Conservation (phyloP, 2,888 invertebrate species). For the Melieria crassipennis region DNA sequence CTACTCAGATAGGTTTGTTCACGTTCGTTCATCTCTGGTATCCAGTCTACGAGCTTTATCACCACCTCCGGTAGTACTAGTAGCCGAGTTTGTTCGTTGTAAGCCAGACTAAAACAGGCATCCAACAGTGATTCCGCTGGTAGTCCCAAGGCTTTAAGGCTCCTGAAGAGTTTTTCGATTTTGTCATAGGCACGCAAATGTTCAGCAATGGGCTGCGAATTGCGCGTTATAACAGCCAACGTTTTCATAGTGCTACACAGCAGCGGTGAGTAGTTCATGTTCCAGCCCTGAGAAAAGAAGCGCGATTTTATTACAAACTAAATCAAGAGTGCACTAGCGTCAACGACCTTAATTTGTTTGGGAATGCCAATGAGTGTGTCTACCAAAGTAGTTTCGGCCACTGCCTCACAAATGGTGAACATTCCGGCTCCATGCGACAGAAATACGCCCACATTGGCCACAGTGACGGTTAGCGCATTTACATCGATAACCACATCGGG, state of each 20-base stretch:
- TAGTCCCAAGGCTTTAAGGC: conserved; percentile 64
- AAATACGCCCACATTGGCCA: conserved; percentile 61
- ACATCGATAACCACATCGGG: conserved; percentile 58
- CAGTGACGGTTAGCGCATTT: conserved; percentile 59
- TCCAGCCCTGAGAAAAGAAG: conserved; percentile 53
- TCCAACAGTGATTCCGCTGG: conserved; percentile 66
- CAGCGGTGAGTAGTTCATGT: conserved; percentile 55
- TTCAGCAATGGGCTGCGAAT: conserved; percentile 50
- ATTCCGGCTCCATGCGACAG: conserved; percentile 50
- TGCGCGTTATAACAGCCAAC: conserved; percentile 55
- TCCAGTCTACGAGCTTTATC: conserved; percentile 67
- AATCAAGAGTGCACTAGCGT: neutral
- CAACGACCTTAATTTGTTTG: conserved; percentile 56
- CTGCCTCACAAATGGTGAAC: conserved; percentile 58
- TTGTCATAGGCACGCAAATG: conserved; percentile 53
- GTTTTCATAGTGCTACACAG: conserved; percentile 58
- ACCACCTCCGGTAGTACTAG: conserved; percentile 67
- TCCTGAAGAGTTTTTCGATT: conserved; percentile 57
- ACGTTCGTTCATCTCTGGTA: conserved; percentile 65
- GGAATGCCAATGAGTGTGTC: conserved; percentile 63
- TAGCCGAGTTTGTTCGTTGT: conserved; percentile 53
- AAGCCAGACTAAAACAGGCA: conserved; percentile 67
- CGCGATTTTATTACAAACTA: neutral
- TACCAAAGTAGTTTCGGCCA: conserved; percentile 64
- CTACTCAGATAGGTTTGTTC: conserved; percentile 65